Percentiles rank a stretch among this genome's conserved stretches.
Conservation (phyloP, 1,140 invertebrate genomes). For the Carcinoscorpius rotundicauda region DNA sequence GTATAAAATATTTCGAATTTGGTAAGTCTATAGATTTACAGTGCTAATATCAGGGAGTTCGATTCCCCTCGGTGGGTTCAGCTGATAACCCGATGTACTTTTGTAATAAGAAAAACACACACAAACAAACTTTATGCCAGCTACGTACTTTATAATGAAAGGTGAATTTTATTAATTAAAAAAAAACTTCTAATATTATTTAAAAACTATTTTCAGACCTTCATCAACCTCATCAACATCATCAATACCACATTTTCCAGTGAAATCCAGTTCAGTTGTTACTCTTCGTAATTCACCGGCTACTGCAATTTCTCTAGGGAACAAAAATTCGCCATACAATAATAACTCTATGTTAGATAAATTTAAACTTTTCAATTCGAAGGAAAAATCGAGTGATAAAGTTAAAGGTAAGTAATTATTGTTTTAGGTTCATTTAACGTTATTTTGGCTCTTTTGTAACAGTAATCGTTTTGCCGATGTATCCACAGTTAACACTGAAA, state of each 20-base stretch:
- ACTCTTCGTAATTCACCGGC: neutral
- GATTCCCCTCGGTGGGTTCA: neutral
- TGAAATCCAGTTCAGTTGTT: slow-evolving; percentile 9
- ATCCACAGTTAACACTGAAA: neutral
- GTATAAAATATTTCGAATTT: no score
- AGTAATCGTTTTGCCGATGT: neutral
- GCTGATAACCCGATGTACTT: neutral
- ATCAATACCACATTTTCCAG: slow-evolving; percentile 17
- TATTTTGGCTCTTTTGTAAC: neutral
- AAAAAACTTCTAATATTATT: neutral
- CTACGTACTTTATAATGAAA: no score
- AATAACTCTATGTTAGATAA: slow-evolving; percentile 76
- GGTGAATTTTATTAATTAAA: no score
- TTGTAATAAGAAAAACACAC: neutral
- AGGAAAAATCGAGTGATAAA: slow-evolving; percentile 48
- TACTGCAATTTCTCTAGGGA: neutral
- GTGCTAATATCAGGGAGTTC: slow-evolving; percentile 4
- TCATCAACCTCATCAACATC: slow-evolving; percentile 11
- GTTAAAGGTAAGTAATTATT: slow-evolving; percentile 30
- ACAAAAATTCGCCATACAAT: neutral
- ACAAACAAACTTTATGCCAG: neutral
- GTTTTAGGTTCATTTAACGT: neutral
- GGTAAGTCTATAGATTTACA: neutral
- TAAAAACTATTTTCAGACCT: slow-evolving; percentile 13
- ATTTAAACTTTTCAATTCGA: slow-evolving; percentile 77